Evolutionary conservation across 1,140 invertebrate genomes (phyloP).

Genomic region (Pseudomyrmex concolor): DNA sequence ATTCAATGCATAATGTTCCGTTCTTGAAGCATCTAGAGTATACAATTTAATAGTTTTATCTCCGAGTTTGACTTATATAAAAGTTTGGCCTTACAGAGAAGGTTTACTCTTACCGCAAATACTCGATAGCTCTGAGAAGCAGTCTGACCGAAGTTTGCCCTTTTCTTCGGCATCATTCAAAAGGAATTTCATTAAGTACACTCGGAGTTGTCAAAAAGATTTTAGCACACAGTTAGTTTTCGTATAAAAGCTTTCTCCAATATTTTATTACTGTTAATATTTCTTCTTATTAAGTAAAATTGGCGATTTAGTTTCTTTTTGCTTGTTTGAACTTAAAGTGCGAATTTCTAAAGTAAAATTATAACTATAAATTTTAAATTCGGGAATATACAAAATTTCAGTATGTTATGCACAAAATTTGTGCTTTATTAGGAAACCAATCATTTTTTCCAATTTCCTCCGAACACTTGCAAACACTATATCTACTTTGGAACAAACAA

Average conservation of each 20-base stretch:
- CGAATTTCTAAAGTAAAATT: not conserved
- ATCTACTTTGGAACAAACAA: not conserved
- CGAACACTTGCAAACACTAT: not conserved
- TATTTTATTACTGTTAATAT: constrained; percentile 8
- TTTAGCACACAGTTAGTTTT: not conserved
- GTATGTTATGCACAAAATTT: not conserved
- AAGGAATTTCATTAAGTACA: constrained; percentile 37
- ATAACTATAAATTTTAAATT: not conserved
- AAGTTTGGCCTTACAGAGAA: constrained; percentile 21
- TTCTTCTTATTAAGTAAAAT: not conserved
- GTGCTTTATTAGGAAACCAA: not conserved
- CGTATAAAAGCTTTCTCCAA: not conserved
- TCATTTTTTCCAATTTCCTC: constrained; percentile 3
- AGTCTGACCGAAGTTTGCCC: not conserved
- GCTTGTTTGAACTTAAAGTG: not conserved
- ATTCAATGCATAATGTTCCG: constrained; percentile 21
- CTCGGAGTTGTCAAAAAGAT: not conserved
- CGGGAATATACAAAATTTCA: not conserved
- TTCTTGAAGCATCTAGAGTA: constrained; percentile 11
- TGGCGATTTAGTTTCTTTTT: not conserved
- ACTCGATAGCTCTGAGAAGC: constrained; percentile 1
- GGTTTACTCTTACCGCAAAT: constrained; percentile 39
- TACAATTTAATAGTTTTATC: constrained; percentile 48
- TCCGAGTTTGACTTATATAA: constrained; percentile 23
- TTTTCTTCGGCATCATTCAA: constrained; percentile 17